Evolutionary conservation across 1,140 invertebrate genomes (phyloP), one percentile per base, ranked within the genome.

Genomic region (Aphis craccivora): DNA sequence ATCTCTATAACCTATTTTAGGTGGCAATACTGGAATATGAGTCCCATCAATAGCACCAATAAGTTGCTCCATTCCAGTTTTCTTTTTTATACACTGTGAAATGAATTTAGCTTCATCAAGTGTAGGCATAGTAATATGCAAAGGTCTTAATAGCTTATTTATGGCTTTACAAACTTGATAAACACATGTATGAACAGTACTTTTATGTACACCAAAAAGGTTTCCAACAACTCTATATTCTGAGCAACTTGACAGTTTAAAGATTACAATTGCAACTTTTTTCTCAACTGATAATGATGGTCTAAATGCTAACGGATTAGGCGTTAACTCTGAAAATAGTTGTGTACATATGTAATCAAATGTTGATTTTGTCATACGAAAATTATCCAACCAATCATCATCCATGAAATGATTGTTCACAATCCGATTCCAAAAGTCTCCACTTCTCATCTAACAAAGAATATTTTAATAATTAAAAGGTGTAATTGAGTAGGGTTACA

Each of bases 161-260:
- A 48, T 88, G n/a, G 86, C 86, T 48, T 88, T 88, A 88, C 86
- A 88, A 88, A 88, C 86, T 88, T 88, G 86, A 51, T 88, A 88
- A 45, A 88, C 23, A 11, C 43, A 88, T 37, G 9, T 88, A 88
- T 88, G 86, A 14, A 88, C 86, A 51, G 48, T 88, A 88, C 86
- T 88, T 51, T 88, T 88, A 51, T 88, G 86, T 35, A 88, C 45
- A 48, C 86, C 86, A 35, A 88, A 88, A 51, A 88, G 86, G 30
- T 88, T 88, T 14, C 86, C 86, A 37, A 88, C 45, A 30, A 88
- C 86, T 88, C 86, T 20, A 51, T 88, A 88, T 25, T 88, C 86
- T 88, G 86, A 86, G 9, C 83, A 86, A 86, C 83, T 86, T 86
- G 86, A 30, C 35, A 48, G 86, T 88, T 88, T 88, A 37, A 88